Percentiles rank a stretch among this genome's conserved stretches.
These are phyloP conservation scores for Carterocephalus palaemon DNA, from an alignment of 2,888 invertebrate genomes.

Conservation along the genomic window DNA sequence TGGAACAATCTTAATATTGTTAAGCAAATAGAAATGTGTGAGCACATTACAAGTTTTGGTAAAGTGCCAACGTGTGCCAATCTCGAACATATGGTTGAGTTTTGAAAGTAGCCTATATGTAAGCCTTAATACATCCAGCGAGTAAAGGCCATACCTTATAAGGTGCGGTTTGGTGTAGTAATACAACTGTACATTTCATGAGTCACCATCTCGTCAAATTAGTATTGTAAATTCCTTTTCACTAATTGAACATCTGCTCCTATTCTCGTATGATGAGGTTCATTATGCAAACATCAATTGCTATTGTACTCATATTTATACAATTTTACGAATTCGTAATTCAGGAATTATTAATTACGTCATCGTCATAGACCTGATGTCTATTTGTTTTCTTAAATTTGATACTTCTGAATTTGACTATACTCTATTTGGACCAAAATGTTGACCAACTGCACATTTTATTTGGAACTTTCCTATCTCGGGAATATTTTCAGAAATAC, in stretches of 20 bases:
- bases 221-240: conserved; percentile 62
- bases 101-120: conserved; percentile 72
- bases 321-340: conserved; percentile 16
- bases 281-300: conserved; percentile 15
- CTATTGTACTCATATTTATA: conserved; percentile 16
- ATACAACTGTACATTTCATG: conserved; percentile 61
- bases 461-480: too few relatives aligned
- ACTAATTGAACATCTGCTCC: conserved; percentile 68
- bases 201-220: conserved; percentile 65
- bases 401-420: too few relatives aligned
- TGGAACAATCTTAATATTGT: too few relatives aligned
- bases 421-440: too few relatives aligned
- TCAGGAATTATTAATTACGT: conserved; percentile 14
- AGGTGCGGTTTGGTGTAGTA: conserved; percentile 63
- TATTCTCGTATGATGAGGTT: conserved; percentile 30
- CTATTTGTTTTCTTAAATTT: conserved; percentile 1
- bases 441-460: too few relatives aligned
- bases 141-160: conserved; percentile 70
- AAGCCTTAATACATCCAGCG: conserved; percentile 67
- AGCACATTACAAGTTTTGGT: too few relatives aligned
- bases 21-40: too few relatives aligned
- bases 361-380: conserved; percentile 11
- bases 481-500: too few relatives aligned
- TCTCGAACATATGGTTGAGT: conserved; percentile 71
- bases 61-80: conserved; percentile 68